phyloP scores from a whole-genome alignment of 2,888 invertebrate genomes.

The Epicampocera succincta region DNA sequence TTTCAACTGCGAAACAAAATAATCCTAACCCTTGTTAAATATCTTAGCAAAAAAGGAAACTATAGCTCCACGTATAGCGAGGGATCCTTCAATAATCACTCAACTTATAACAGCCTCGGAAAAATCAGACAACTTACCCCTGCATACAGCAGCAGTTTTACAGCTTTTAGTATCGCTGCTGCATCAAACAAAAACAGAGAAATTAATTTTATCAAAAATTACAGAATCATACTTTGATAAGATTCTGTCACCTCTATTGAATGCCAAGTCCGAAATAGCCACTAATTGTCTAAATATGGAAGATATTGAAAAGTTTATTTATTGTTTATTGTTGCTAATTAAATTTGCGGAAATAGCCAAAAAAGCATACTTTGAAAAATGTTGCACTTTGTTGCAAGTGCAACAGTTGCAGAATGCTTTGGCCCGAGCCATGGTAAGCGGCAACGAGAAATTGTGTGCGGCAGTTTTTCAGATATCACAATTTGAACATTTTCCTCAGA shows the following conservation, averaged over 20 bases:
- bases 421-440: conserved; percentile 78
- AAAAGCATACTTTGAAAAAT: conserved; percentile 79
- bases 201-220: conserved; percentile 78
- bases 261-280: conserved; percentile 74
- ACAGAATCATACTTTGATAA: conserved; percentile 80
- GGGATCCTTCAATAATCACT: conserved; percentile 75
- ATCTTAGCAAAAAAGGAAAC: conserved; percentile 70
- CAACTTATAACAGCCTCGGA: conserved; percentile 76
- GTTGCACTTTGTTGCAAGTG: conserved; percentile 75
- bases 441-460: conserved; percentile 75
- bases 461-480: conserved; percentile 80
- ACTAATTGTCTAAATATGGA: conserved; percentile 70
- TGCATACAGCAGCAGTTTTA: conserved; percentile 75
- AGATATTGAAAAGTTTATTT: conserved; percentile 78
- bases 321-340: conserved; percentile 77
- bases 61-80: conserved; percentile 73
- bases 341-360: conserved; percentile 79
- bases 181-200: conserved; percentile 77
- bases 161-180: conserved; percentile 76
- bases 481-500: conserved; percentile 78
- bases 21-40: neutral
- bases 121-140: conserved; percentile 74
- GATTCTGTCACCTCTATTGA: conserved; percentile 76
- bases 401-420: conserved; percentile 78
- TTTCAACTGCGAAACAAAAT: neutral